Base-by-base conservation (phyloP, 2,113 vertebrate species). In the Oncorhynchus clarkii region DNA sequence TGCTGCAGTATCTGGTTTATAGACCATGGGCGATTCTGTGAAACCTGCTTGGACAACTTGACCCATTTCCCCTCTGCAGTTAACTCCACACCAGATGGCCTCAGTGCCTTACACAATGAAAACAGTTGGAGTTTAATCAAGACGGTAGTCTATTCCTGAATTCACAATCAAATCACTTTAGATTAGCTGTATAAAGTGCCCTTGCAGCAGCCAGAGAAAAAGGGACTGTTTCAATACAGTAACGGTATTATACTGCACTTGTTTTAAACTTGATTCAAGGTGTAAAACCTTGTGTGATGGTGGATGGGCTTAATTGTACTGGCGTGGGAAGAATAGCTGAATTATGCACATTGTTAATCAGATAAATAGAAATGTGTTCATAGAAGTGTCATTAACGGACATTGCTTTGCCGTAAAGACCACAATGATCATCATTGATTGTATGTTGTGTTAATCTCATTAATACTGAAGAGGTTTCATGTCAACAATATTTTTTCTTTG, bases 381-480 rank as follows among this genome's bases (percentile, higher is more conserved):
- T 26, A 51, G 4, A 54, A 7, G 34, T 39, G 34, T 39, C 9
- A 74, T 70, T 48, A 67, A 70, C 26, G 1, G 64, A 59, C 20
- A 3, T n/a, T 27, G 11, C 60, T 64, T 64, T 64, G n/a, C 60
- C 60, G n/a, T 67, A 71, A 13, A 24, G 14, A 72, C 18, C 13
- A 75, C 29, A 22, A 62, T 6, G 51, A 14, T 29, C 18, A 57
- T 18, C 12, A 57, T 16, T 13, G 18, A 57, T 64, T 76, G 14
- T 18, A 31, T 73, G 24, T 49, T 65, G 48, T 70, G 69, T 5
- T 1, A 70, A 45, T 66, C 20, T 77, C 26, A 65, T 64, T 70
- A 22, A 39, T 60, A 24, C 39, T 11, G 4, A 34, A 34, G 16
- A 11, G 39, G 8, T 45, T 45, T 45, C 8, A 57, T 57, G 54